phyloP scores from a whole-genome alignment of 2,797 vertebrate species.

The Pelobates cultripes region DNA sequence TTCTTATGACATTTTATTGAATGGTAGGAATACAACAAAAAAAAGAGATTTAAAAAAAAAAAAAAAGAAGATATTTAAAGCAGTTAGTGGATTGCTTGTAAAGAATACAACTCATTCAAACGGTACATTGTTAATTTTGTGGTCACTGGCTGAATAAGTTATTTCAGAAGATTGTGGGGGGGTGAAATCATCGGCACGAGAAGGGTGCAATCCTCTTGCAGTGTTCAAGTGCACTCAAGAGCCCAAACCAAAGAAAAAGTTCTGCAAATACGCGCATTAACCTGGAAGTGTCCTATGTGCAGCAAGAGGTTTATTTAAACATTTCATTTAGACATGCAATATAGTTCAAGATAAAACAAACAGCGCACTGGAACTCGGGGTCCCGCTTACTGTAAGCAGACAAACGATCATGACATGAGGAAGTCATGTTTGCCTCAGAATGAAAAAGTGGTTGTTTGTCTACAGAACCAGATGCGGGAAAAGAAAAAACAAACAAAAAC shows the following conservation, averaged over 20 bases:
- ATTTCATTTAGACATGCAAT: neutral
- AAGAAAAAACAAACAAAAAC: neutral
- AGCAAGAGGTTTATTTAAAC: neutral
- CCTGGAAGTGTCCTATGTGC: neutral
- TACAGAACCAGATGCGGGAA: slow-evolving; percentile 1
- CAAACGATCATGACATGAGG: neutral
- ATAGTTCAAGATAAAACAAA: neutral
- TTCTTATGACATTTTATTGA: slow-evolving; percentile 49
- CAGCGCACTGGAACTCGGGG: neutral
- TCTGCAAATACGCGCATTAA: neutral
- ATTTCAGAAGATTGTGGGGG: neutral
- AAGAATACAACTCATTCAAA: slow-evolving; percentile 38
- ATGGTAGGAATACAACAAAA: slow-evolving; percentile 29
- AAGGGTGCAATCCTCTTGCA: neutral
- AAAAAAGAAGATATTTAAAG: slow-evolving; percentile 22
- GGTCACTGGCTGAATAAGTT: slow-evolving; percentile 20
- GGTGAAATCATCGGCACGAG: slow-evolving; percentile 1
- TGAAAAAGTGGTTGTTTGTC: slow-evolving; percentile 27
- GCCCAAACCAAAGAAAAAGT: neutral
- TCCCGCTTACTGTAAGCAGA: neutral
- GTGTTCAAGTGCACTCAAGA: neutral
- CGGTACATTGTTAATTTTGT: neutral
- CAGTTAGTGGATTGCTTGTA: slow-evolving; percentile 44
- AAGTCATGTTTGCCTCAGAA: slow-evolving; percentile 1
- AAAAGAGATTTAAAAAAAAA: slow-evolving; percentile 1